These are phyloP conservation scores for Oligia latruncula DNA, from an alignment of 2,888 invertebrate genomes.

Conservation along the genomic window DNA sequence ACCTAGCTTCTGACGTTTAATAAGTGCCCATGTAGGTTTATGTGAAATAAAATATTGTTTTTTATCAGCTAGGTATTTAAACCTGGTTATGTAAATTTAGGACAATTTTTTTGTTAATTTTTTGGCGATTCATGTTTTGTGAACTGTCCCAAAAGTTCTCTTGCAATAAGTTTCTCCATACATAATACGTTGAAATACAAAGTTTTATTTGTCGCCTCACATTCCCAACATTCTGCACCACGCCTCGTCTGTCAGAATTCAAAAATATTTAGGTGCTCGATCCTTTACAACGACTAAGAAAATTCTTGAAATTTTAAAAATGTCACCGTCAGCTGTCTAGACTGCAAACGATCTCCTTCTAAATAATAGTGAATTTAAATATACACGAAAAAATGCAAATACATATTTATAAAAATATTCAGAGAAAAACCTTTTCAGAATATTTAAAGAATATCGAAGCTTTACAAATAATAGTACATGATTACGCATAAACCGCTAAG, in stretches of 20 bases:
- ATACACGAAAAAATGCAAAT: slow-evolving; percentile 25
- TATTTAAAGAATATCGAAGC: background rate
- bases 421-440: slow-evolving; percentile 28
- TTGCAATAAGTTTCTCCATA: background rate
- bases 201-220: background rate
- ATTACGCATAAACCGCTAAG: slow-evolving; percentile 36
- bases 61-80: background rate
- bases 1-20: too few relatives aligned
- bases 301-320: slow-evolving; percentile 26
- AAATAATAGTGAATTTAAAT: slow-evolving; percentile 44
- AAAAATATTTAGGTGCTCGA: background rate
- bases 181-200: slow-evolving; percentile 5
- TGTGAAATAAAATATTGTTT: too few relatives aligned
- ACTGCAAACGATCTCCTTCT: slow-evolving; percentile 30
- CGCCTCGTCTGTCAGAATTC: slow-evolving; percentile 16
- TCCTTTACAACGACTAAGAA: slow-evolving; percentile 1
- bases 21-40: too few relatives aligned
- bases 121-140: background rate
- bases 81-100: background rate
- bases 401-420: slow-evolving; percentile 1
- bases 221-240: background rate
- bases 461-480: slow-evolving; percentile 14
- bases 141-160: background rate
- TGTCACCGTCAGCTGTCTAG: slow-evolving; percentile 44
- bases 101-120: background rate